A percentile compares a stretch with the other conserved stretches of the same genome.
Conservation (phyloP, 2,113 vertebrate genomes). For the Cyanoliseus patagonus region DNA sequence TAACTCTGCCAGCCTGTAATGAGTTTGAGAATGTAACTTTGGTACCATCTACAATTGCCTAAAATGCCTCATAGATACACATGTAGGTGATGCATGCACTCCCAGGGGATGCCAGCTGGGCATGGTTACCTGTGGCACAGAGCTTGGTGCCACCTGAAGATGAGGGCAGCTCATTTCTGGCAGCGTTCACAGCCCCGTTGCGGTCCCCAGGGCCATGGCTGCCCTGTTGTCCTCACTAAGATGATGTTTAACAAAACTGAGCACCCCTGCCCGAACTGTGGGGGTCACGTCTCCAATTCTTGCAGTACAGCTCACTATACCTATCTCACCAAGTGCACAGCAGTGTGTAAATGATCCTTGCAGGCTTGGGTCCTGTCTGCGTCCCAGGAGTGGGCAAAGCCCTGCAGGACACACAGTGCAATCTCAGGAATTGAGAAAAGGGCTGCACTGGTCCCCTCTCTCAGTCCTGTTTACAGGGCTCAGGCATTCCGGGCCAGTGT, state of each 20-base stretch:
- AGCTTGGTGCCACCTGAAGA: background rate
- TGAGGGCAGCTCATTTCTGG: background rate
- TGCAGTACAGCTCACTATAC: rapidly evolving
- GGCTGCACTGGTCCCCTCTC: background rate
- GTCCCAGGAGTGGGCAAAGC: background rate
- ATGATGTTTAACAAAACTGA: background rate
- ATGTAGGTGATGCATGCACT: background rate
- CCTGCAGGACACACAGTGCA: rapidly evolving
- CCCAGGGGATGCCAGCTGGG: background rate
- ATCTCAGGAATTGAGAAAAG: background rate
- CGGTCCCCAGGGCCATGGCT: background rate
- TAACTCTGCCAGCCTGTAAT: background rate
- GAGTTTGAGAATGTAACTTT: background rate
- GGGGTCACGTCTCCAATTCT: background rate
- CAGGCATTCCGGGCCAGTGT: background rate
- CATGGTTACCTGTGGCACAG: background rate
- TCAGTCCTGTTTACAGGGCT: background rate
- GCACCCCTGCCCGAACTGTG: background rate
- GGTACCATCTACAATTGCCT: background rate
- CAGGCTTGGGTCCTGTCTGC: background rate
- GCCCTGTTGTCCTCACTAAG: background rate
- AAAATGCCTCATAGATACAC: background rate
- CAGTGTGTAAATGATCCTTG: rapidly evolving
- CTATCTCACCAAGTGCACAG: background rate
- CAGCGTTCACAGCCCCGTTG: background rate